Percentiles rank a stretch among this genome's conserved stretches.
Conservation (phyloP, 2,113 vertebrate species). For the Labeo catla region DNA sequence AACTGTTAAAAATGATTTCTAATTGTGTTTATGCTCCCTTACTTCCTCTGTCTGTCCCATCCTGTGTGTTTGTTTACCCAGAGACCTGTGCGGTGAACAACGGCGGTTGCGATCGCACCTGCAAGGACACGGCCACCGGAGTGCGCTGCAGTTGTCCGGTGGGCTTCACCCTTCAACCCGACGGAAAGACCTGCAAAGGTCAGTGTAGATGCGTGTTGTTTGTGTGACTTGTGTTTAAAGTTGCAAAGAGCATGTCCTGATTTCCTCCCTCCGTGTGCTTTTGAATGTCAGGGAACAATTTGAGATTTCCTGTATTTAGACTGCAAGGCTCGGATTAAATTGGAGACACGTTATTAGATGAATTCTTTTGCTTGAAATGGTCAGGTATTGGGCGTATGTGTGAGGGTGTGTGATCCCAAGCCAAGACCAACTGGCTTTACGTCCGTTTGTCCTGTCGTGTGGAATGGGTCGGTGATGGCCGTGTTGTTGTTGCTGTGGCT, state of each 20-base stretch:
- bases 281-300: conserved; percentile 57
- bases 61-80: conserved; percentile 68
- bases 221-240: conserved; percentile 43
- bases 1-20: background rate
- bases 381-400: conserved; percentile 35
- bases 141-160: conserved; percentile 97
- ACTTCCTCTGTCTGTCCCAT: conserved; percentile 54
- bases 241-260: conserved; percentile 42
- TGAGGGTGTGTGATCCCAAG: conserved; percentile 60
- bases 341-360: conserved; percentile 45
- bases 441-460: conserved; percentile 40
- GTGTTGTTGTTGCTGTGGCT: conserved; percentile 62
- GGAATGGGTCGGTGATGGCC: conserved; percentile 49
- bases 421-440: conserved; percentile 56
- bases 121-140: conserved; percentile 95
- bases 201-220: conserved; percentile 65
- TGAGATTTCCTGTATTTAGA: conserved; percentile 60
- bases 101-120: conserved; percentile 94
- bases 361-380: conserved; percentile 50
- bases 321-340: conserved; percentile 46
- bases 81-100: conserved; percentile 98
- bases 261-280: conserved; percentile 34
- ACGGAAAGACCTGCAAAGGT: conserved; percentile 99
- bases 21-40: conserved; percentile 39
- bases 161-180: conserved; percentile 94